phyloP scores from a whole-genome alignment of 1,140 invertebrate genomes.

The Caenorhabditis briggsae region DNA sequence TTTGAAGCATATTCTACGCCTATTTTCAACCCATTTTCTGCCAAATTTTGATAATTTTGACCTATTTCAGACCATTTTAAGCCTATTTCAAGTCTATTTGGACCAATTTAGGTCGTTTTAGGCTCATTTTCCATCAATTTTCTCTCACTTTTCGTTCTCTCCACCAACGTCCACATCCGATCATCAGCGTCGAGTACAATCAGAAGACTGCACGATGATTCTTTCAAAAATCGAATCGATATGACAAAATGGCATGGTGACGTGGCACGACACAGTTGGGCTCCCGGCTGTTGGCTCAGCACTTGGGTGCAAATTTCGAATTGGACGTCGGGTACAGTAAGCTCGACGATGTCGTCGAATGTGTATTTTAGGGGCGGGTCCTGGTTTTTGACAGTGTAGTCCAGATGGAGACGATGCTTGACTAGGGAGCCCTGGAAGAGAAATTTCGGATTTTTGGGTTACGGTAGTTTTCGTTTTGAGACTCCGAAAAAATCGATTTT shows the following conservation, averaged over 20 bases:
- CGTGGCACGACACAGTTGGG: constrained; percentile 69
- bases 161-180: constrained; percentile 57
- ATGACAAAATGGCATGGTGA: constrained; percentile 73
- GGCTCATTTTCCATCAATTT: not conserved
- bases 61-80: no score
- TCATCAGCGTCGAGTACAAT: constrained; percentile 58
- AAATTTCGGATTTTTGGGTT: no score
- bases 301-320: constrained; percentile 76
- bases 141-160: constrained; percentile 41
- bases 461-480: no score
- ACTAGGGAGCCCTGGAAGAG: constrained; percentile 28
- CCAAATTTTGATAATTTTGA: no score
- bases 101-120: no score
- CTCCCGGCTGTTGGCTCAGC: constrained; percentile 73
- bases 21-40: no score
- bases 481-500: no score
- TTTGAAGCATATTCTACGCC: no score
- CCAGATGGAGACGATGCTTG: constrained; percentile 42
- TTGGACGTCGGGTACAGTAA: constrained; percentile 62
- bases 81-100: no score
- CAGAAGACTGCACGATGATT: constrained; percentile 44
- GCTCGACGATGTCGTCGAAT: constrained; percentile 28
- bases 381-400: constrained; percentile 55
- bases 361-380: constrained; percentile 1
- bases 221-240: constrained; percentile 70